Base-by-base conservation (phyloP, 1,140 invertebrate genomes). In the Panulirus ornatus region DNA sequence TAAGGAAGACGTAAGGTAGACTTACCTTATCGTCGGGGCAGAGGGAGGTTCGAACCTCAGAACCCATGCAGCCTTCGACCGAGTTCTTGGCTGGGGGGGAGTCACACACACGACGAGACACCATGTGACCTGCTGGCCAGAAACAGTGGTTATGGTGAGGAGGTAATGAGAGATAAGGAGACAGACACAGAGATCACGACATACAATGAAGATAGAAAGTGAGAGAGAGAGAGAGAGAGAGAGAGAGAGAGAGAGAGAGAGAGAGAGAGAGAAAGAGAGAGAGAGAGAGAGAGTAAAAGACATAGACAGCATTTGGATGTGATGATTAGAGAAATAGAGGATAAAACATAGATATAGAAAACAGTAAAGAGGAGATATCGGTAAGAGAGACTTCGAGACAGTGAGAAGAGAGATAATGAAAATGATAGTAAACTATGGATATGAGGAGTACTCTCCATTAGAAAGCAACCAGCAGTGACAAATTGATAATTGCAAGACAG, bases 1-100 rank as follows among this genome's bases (percentile, higher is more conserved):
- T n/a, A 19, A 16, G 51, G n/a, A 22, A 58, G 11, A 58, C 11
- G n/a, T 19, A 3, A 54, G 2, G 16, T 8, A 54, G 36, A 27
- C 84, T 58, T 27, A 79, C 84, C 84, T 87, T 22, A 11, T 66
- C 84, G 73, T 87, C 84, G 0, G 42, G 0, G 27, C 84, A 87
- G 9, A 87, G 38, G 16, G 73, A 78, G 0, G 58, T 34, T n/a
- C 38, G 16, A 9, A 78, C 54, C n/a, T 87, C 54, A 2, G 54
- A 30, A 36, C 84, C 84, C 27, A 87, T 36, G 19, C 84, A 87
- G 40, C 84, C 84, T 14, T 76, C 54, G 0, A 63, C 75, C 5
- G 84, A 87, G 75, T 87, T 87, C n/a, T 66, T 78, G 8, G 84
- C 71, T 1, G 75, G 1, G 1, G 84, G 84, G 0, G 51, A 42